phyloP scores from a whole-genome alignment of 2,113 vertebrate species.

The Aldabrachelys gigantea region DNA sequence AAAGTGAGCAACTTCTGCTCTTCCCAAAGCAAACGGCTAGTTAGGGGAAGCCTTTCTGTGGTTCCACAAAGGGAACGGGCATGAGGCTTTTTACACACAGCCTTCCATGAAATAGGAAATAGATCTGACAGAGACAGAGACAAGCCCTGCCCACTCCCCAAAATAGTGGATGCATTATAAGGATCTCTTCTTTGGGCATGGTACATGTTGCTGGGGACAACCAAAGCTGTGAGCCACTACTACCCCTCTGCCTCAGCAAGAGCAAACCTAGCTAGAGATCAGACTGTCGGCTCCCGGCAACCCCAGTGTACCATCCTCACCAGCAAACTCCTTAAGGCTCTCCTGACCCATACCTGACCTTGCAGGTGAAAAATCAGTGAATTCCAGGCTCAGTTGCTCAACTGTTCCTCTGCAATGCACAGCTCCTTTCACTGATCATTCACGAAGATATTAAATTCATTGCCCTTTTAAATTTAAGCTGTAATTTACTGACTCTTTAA shows the following conservation, averaged over 20 bases:
- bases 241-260: neutral
- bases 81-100: neutral
- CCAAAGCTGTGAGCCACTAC: neutral
- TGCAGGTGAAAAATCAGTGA: no score
- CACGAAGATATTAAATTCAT: no score
- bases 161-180: neutral
- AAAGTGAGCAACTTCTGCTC: neutral
- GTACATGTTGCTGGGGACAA: neutral
- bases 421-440: no score
- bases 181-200: neutral
- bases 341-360: no score
- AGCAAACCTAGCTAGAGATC: neutral
- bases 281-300: neutral
- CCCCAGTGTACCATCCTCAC: no score
- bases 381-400: no score
- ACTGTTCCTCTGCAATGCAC: no score
- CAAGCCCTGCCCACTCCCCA: neutral
- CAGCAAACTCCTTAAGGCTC: no score
- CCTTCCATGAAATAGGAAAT: neutral
- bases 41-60: neutral
- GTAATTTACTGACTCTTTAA: no score
- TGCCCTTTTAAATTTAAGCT: no score
- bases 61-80: neutral
- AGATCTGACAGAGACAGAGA: neutral
- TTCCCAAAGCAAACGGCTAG: neutral